These are phyloP conservation scores for Empidonax alnorum DNA, from an alignment of 2,113 vertebrate genomes.

Conservation along the genomic window DNA sequence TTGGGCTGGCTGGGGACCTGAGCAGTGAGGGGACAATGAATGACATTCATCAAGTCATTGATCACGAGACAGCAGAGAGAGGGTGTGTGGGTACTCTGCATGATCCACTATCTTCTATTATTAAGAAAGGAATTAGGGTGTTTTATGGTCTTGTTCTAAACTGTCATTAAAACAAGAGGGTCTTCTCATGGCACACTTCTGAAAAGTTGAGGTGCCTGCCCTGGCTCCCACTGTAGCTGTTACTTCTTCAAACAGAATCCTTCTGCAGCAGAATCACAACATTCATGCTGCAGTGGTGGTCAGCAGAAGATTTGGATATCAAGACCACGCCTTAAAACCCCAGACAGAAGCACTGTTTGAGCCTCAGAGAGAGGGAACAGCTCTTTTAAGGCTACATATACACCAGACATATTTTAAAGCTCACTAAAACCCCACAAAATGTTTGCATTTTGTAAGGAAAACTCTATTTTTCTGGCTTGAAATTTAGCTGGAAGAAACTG, in stretches of 20 bases:
- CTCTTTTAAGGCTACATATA: background rate
- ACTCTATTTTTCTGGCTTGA: background rate
- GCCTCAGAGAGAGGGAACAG: background rate
- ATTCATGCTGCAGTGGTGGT: background rate
- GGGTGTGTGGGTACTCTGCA: background rate
- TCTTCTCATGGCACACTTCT: background rate
- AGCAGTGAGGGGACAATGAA: background rate
- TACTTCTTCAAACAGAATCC: background rate
- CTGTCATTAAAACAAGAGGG: accelerated
- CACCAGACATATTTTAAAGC: background rate
- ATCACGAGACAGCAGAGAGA: background rate
- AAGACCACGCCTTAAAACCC: background rate
- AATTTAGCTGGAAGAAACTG: background rate
- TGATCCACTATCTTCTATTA: background rate
- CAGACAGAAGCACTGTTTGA: background rate
- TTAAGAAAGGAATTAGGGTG: background rate
- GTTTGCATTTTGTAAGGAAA: background rate
- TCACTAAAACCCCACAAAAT: background rate
- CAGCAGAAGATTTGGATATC: background rate
- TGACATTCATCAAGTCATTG: background rate
- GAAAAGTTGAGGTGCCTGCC: background rate
- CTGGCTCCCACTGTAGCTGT: accelerated
- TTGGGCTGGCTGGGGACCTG: background rate
- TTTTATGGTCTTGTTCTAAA: background rate
- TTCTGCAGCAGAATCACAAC: background rate